Percentiles rank a stretch among this genome's conserved stretches.
Evolutionary conservation across 2,888 invertebrate species (phyloP).

Genomic region (Cantharis flavilabris): DNA sequence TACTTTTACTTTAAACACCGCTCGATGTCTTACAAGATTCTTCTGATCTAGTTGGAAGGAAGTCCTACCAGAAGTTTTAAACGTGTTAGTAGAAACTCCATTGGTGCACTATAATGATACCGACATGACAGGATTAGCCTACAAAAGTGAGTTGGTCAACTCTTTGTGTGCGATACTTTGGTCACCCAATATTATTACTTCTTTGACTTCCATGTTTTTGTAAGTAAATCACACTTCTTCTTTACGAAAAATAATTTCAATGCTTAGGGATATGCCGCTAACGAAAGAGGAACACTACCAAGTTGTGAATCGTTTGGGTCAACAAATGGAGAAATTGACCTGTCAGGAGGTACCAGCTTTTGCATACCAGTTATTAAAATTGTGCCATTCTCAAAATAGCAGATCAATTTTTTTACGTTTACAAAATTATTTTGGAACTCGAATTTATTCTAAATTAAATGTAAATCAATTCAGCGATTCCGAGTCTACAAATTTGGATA

Average conservation of each 20-base stretch:
- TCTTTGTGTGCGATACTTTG: slow-evolving; percentile 65
- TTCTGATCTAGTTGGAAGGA: slow-evolving; percentile 68
- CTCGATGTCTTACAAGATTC: neutral
- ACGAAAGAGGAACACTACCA: slow-evolving; percentile 63
- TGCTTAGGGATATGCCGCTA: slow-evolving; percentile 62
- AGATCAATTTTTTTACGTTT: slow-evolving; percentile 47
- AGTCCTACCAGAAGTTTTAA: slow-evolving; percentile 65
- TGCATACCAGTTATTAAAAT: slow-evolving; percentile 67
- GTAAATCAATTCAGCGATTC: slow-evolving; percentile 36
- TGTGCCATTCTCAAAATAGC: slow-evolving; percentile 57
- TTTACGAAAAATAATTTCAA: neutral
- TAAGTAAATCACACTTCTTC: slow-evolving; percentile 47
- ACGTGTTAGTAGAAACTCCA: slow-evolving; percentile 59
- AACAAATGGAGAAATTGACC: slow-evolving; percentile 61
- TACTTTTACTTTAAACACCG: neutral
- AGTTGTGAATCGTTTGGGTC: slow-evolving; percentile 66
- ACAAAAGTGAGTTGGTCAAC: slow-evolving; percentile 64
- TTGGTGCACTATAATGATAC: slow-evolving; percentile 62
- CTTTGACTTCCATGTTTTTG: slow-evolving; percentile 71
- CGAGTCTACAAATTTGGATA: slow-evolving; percentile 44
- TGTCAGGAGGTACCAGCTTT: slow-evolving; percentile 69
- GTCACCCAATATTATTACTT: slow-evolving; percentile 64
- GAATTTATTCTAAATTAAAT: slow-evolving; percentile 43
- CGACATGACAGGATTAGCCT: slow-evolving; percentile 64
- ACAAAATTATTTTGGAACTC: slow-evolving; percentile 49